Evolutionary conservation across 2,113 vertebrate species (phyloP).

Genomic region (Catharus minimus): DNA sequence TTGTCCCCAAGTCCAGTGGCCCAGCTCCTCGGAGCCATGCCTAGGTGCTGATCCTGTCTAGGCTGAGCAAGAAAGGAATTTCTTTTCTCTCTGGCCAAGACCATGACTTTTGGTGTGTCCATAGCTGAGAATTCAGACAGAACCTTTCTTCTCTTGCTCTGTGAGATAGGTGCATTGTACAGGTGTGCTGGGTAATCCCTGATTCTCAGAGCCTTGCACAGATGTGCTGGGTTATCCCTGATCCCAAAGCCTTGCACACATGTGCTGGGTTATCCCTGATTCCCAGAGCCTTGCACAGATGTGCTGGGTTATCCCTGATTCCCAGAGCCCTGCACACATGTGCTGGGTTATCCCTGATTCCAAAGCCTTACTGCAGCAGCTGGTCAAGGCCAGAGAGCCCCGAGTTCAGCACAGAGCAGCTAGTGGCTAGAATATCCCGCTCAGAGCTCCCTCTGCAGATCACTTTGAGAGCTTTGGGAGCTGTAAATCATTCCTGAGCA

Average conservation of each 20-base stretch:
- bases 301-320: background rate
- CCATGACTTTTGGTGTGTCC: background rate
- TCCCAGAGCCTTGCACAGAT: background rate
- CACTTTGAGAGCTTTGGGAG: background rate
- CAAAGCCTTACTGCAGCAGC: background rate
- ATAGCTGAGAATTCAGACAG: background rate
- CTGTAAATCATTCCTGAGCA: background rate
- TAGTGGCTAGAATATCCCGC: background rate
- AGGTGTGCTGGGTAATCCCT: too few relatives aligned
- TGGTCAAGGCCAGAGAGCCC: background rate
- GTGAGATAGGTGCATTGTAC: background rate
- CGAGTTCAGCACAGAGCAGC: background rate
- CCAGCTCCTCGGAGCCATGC: background rate
- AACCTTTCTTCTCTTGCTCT: background rate
- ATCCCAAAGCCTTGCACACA: too few relatives aligned
- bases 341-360: background rate
- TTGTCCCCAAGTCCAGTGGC: background rate
- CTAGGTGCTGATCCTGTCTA: background rate
- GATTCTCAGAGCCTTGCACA: too few relatives aligned
- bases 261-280: background rate
- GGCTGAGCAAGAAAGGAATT: background rate
- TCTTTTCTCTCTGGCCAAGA: background rate
- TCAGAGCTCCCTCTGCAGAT: slow-evolving; percentile 14
- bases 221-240: too few relatives aligned
- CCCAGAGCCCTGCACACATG: background rate